Conservation (phyloP, 2,113 vertebrate genomes). For the Upupa epops region DNA sequence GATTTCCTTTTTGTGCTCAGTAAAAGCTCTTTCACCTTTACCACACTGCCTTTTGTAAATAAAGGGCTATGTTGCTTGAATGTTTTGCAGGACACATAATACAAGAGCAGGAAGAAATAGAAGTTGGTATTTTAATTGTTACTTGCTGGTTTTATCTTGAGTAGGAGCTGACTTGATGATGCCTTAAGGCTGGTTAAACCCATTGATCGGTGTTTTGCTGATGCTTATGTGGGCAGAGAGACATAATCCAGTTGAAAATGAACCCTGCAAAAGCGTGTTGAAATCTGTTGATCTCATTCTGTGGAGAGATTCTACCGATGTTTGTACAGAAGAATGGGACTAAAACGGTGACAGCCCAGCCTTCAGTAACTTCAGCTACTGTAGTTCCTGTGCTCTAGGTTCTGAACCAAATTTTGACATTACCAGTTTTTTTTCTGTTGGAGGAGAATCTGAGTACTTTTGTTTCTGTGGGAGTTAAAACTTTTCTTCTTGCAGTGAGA, state of each 20-base stretch:
- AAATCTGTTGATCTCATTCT: not conserved
- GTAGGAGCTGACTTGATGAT: not conserved
- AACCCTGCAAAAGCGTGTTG: not conserved
- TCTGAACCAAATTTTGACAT: not conserved
- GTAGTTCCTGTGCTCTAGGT: not conserved
- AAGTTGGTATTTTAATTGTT: not conserved
- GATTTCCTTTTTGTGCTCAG: not conserved
- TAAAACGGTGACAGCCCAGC: not conserved
- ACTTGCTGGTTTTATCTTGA: not conserved
- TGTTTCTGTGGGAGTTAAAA: not conserved
- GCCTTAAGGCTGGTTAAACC: not conserved
- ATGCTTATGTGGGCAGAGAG: not conserved
- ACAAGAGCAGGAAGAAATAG: slow-evolving; percentile 20
- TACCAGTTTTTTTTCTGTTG: not conserved
- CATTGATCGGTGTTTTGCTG: not conserved
- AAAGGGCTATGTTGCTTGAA: not conserved
- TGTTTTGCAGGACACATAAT: slow-evolving; percentile 17
- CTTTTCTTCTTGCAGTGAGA: not conserved
- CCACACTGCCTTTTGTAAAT: not conserved
- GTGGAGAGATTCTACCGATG: not conserved
- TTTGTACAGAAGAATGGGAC: not conserved
- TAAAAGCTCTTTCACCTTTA: slow-evolving; percentile 29
- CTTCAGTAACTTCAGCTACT: not conserved
- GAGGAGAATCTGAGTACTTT: not conserved
- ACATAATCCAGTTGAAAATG: not conserved